Evolutionary conservation across 2,888 invertebrate species (phyloP).

Genomic region (Apotomis betuletana): DNA sequence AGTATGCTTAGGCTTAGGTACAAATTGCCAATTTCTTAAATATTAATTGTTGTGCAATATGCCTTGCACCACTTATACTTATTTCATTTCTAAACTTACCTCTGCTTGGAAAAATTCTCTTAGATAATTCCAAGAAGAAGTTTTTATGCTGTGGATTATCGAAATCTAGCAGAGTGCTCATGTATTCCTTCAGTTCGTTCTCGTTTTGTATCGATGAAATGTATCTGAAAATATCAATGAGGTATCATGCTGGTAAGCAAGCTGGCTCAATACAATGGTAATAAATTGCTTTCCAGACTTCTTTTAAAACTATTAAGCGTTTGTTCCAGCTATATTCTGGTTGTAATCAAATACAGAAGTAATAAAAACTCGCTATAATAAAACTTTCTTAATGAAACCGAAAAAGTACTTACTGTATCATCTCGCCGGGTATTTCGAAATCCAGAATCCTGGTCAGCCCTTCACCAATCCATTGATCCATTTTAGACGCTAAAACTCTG

Average conservation of each 20-base stretch:
- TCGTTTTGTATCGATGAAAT: slow-evolving; percentile 88
- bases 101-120: slow-evolving; percentile 75
- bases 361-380: not conserved
- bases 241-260: not conserved
- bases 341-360: not conserved
- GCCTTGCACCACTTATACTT: not conserved
- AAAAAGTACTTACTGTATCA: slow-evolving; percentile 84
- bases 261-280: not conserved
- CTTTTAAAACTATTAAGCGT: not conserved
- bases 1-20: too few relatives aligned
- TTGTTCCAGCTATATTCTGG: not conserved
- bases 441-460: slow-evolving; percentile 86
- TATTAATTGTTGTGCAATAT: slow-evolving; percentile 24
- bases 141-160: slow-evolving; percentile 86
- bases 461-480: slow-evolving; percentile 87
- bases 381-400: not conserved
- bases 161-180: slow-evolving; percentile 88
- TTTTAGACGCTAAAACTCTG: slow-evolving; percentile 51
- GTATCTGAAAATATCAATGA: slow-evolving; percentile 81
- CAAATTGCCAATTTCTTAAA: too few relatives aligned
- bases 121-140: slow-evolving; percentile 85
- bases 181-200: slow-evolving; percentile 89
- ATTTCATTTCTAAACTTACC: slow-evolving; percentile 51
- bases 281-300: not conserved
- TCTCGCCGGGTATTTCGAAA: slow-evolving; percentile 87